Conservation (phyloP, 2,888 invertebrate genomes). For the Cephus pygmeus region DNA sequence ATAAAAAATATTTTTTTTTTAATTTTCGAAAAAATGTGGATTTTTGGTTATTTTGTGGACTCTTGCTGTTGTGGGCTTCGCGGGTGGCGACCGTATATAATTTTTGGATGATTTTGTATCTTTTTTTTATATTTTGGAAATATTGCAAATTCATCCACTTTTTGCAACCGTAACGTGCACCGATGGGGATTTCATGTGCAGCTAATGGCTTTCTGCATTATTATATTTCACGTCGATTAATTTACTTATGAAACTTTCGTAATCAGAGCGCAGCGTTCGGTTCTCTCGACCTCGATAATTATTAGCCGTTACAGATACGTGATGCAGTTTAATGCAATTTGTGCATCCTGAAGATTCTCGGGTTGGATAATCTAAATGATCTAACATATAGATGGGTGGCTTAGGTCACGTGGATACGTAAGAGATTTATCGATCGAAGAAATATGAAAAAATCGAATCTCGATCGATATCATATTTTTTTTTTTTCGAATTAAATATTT, state of each 20-base stretch:
- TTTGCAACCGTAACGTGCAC: background rate
- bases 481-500: background rate
- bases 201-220: background rate
- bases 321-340: constrained; percentile 32
- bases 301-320: background rate
- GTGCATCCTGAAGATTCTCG: constrained; percentile 18
- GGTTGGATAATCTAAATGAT: too few species aligned
- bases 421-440: background rate
- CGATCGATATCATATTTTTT: background rate
- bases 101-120: background rate
- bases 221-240: constrained; percentile 37
- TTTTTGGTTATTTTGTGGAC: background rate
- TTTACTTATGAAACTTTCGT: constrained; percentile 53
- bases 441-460: background rate
- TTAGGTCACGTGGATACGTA: background rate
- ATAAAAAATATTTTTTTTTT: background rate
- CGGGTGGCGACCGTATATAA: background rate
- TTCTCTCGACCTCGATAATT: constrained; percentile 27
- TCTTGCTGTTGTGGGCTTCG: too few species aligned
- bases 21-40: background rate
- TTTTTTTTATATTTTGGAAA: background rate
- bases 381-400: too few species aligned
- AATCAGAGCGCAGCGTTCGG: constrained; percentile 42
- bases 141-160: background rate
- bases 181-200: background rate